These are phyloP conservation scores for Poecilia wingei DNA, from an alignment of 2,797 vertebrate species.

Conservation along the genomic window DNA sequence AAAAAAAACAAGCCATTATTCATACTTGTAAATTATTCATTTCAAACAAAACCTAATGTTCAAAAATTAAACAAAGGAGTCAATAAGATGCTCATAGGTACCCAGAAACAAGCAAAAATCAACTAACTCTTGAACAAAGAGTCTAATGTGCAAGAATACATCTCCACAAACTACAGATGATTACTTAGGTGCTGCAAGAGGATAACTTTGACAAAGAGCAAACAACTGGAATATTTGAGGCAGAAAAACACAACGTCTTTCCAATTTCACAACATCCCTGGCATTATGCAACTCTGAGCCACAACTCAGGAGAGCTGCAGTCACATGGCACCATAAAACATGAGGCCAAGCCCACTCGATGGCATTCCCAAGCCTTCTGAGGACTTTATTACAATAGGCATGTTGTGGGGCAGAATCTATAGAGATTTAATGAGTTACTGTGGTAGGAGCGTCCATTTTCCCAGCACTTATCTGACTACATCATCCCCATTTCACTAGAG, in stretches of 20 bases:
- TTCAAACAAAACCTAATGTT: not conserved
- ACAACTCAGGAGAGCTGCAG: constrained; percentile 42
- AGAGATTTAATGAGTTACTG: constrained; percentile 83
- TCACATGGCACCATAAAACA: constrained; percentile 72
- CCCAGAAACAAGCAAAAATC: constrained; percentile 22
- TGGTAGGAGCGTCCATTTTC: constrained; percentile 69
- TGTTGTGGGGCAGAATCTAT: constrained; percentile 76
- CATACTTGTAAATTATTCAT: constrained; percentile 16
- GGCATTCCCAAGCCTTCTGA: constrained; percentile 80
- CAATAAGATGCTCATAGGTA: constrained; percentile 49
- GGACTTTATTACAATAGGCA: constrained; percentile 75
- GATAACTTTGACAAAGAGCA: constrained; percentile 11
- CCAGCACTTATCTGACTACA: constrained; percentile 69
- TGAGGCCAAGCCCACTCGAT: constrained; percentile 74
- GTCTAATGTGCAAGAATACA: not conserved
- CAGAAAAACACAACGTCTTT: constrained; percentile 29
- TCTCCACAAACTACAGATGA: constrained; percentile 3
- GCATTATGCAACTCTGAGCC: constrained; percentile 48
- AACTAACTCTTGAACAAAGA: constrained; percentile 17
- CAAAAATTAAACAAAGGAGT: constrained; percentile 48
- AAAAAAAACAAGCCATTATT: constrained; percentile 17
- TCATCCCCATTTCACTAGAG: constrained; percentile 67
- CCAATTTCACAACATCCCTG: constrained; percentile 37
- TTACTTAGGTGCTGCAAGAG: constrained; percentile 2
- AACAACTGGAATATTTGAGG: constrained; percentile 11